phyloP scores from a whole-genome alignment of 2,888 invertebrate genomes.

The Lasius fuliginosus region DNA sequence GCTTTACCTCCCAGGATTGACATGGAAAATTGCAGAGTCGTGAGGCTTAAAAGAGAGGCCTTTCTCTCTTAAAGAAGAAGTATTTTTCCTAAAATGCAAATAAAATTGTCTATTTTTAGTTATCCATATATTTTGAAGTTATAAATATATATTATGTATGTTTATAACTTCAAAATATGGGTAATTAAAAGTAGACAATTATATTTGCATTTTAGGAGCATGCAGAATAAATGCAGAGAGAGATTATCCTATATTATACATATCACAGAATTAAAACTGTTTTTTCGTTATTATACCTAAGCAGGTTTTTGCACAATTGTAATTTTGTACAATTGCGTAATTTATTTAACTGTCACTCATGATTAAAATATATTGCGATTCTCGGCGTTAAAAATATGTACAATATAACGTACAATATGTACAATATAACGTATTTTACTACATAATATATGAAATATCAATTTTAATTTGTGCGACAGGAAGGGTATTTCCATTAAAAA shows the following conservation, averaged over 20 bases:
- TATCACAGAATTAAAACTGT: neutral
- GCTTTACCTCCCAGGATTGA: neutral
- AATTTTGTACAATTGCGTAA: neutral
- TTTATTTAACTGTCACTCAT: neutral
- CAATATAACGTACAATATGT: neutral
- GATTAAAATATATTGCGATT: neutral
- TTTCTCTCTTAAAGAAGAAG: neutral
- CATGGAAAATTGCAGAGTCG: neutral
- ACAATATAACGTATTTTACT: neutral
- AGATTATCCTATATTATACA: neutral
- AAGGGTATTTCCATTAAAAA: neutral
- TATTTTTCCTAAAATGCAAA: too few relatives aligned
- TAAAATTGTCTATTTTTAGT: too few relatives aligned
- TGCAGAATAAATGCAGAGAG: neutral
- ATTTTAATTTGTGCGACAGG: neutral
- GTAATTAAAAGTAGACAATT: neutral
- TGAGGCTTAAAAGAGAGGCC: neutral
- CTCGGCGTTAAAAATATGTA: neutral
- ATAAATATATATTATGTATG: neutral
- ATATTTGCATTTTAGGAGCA: neutral
- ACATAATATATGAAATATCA: neutral
- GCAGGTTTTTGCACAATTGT: neutral
- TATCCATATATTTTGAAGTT: too few relatives aligned
- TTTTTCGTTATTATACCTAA: neutral
- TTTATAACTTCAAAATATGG: neutral